Evolutionary conservation across 2,113 vertebrate genomes (phyloP), one percentile per base, ranked within the genome.

Genomic region (Aplodontia rufa): DNA sequence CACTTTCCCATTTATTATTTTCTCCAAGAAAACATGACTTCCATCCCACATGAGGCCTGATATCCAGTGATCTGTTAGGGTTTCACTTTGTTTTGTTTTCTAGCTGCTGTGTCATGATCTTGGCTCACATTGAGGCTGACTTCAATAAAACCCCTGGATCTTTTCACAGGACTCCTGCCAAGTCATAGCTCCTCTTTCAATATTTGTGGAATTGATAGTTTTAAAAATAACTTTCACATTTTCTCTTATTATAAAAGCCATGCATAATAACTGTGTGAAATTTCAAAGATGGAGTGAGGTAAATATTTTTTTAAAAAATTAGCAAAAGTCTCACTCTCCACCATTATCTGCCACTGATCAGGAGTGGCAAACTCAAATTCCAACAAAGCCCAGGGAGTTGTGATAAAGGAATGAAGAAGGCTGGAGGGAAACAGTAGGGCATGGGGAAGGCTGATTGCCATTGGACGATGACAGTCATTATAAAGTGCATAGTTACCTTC

Each of bases 131-230:
- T 12, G 8, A 95, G 81, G 42, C 76, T 96, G 88, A 90, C 82
- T 97, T 96, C 94, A 94, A 22, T 96, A 90, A 92, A 96, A 92
- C 60, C 96, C 95, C 91, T 94, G 92, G 81, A 92, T 95, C 91
- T 96, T 95, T 91, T 51, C 42, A 40, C 40, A 82, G 87, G 85
- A 53, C 40, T 74, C 81, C 91, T 91, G 97, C 96, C 94, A 96
- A 96, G 62, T 76, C 85, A 79, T 60, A 69, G 55, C 55, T 95
- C 85, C 81, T 96, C 92, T 72, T 68, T 79, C 68, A 69, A 58
- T 93, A 96, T 90, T 51, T 93, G 81, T 96, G 85, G 81, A 81
- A 88, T 64, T 91, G 81, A 96, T 92, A 66, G 87, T 93, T 92
- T 88, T 81, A 96, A 90, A 96, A 96, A 96, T 80, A 96, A 82